A percentile compares a stretch with the other conserved stretches of the same genome.
Conservation (phyloP, 2,888 invertebrate species). For the Girardia tigrina region DNA sequence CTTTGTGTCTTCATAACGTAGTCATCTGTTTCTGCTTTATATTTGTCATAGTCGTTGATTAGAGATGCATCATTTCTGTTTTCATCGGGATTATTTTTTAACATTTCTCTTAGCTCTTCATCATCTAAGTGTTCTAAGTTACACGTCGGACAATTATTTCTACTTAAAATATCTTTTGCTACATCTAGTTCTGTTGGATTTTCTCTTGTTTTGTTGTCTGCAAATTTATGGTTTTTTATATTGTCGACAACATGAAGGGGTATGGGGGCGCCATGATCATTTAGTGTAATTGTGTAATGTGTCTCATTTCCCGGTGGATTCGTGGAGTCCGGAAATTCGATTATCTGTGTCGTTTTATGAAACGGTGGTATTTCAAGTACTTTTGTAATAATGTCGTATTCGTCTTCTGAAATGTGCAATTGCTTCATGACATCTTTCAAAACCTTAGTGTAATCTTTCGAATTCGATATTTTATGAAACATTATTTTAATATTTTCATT, state of each 20-base stretch:
- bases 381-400: neutral
- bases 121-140: neutral
- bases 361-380: neutral
- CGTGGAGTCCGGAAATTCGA: neutral
- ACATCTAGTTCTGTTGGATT: neutral
- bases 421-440: neutral
- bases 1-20: neutral
- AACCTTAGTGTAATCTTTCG: neutral
- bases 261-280: neutral
- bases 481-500: neutral
- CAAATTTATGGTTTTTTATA: neutral
- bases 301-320: neutral
- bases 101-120: neutral
- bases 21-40: neutral
- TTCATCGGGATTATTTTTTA: neutral
- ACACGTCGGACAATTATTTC: neutral
- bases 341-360: neutral
- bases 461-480: neutral
- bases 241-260: neutral
- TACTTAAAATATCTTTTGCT: neutral
- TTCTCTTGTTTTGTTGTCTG: neutral
- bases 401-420: neutral
- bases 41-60: neutral
- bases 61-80: neutral
- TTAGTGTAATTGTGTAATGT: neutral